These are phyloP conservation scores for Xestia c-nigrum DNA, from an alignment of 2,888 invertebrate genomes.

Conservation along the genomic window DNA sequence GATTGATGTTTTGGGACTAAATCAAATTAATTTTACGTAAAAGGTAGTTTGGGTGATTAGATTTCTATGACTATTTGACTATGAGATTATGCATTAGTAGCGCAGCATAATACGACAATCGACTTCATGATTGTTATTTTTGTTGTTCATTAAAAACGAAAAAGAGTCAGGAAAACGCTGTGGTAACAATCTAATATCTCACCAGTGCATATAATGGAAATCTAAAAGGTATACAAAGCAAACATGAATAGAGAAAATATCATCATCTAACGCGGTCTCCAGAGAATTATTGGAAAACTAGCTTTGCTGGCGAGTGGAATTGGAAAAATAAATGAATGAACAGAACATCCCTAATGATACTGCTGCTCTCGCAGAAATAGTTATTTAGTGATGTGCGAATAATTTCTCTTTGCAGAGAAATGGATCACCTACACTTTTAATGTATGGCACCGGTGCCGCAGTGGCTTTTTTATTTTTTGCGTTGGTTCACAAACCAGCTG, in stretches of 20 bases:
- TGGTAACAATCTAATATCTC: neutral
- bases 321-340: conserved; percentile 46
- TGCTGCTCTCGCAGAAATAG: conserved; percentile 18
- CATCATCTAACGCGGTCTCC: conserved; percentile 33
- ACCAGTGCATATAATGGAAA: conserved; percentile 9
- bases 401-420: neutral
- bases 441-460: neutral
- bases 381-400: conserved; percentile 4
- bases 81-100: neutral
- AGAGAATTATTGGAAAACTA: conserved; percentile 54
- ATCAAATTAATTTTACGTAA: conserved; percentile 3
- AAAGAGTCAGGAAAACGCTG: neutral
- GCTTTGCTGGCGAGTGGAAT: conserved; percentile 40
- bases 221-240: conserved; percentile 12
- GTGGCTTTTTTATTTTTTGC: neutral
- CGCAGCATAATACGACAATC: neutral
- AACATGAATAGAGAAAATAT: conserved; percentile 50
- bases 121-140: neutral
- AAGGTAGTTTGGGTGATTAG: neutral
- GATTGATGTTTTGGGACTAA: conserved; percentile 4
- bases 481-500: neutral
- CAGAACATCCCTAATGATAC: conserved; percentile 42
- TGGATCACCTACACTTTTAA: neutral
- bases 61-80: neutral
- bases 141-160: neutral